phyloP scores from a whole-genome alignment of 2,113 vertebrate genomes.

The Desmodus rotundus region DNA sequence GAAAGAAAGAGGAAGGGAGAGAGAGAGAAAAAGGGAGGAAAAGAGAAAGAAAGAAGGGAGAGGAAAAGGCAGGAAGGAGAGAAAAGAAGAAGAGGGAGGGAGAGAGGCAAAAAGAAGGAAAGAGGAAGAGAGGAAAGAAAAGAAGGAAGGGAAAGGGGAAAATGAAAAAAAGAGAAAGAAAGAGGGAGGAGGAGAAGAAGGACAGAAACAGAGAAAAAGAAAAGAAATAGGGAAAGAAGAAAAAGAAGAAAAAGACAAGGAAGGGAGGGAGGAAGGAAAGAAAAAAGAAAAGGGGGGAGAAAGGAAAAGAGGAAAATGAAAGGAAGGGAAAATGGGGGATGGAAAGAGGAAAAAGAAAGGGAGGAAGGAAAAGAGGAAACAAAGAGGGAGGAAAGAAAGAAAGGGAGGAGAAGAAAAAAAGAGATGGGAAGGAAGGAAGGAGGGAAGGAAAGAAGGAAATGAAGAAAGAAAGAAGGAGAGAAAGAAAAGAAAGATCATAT shows the following conservation, averaged over 20 bases:
- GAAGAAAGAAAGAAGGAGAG: background rate
- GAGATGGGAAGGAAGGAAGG: fast-evolving
- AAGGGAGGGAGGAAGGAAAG: fast-evolving
- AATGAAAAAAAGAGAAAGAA: background rate
- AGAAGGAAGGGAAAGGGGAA: too few relatives aligned
- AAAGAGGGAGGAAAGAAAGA: too few relatives aligned
- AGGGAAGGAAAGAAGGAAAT: background rate
- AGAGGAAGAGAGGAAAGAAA: too few relatives aligned
- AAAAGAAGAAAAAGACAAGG: too few relatives aligned
- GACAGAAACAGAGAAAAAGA: fast-evolving
- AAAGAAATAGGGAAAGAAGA: too few relatives aligned
- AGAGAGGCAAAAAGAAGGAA: background rate
- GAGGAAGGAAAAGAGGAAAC: too few relatives aligned
- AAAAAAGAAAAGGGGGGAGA: background rate
- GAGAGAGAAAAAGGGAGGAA: background rate
- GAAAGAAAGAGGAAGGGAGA: too few relatives aligned
- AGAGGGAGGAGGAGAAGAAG: too few relatives aligned
- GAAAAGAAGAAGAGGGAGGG: too few relatives aligned
- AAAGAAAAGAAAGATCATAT: background rate
- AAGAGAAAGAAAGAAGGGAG: background rate
- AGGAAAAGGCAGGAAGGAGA: too few relatives aligned
- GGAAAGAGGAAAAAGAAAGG: background rate
- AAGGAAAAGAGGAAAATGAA: background rate
- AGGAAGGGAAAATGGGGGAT: too few relatives aligned
- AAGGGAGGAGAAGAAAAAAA: too few relatives aligned